These are phyloP conservation scores for Catostomus latipinnis DNA, from an alignment of 2,797 vertebrate genomes.

Conservation along the genomic window DNA sequence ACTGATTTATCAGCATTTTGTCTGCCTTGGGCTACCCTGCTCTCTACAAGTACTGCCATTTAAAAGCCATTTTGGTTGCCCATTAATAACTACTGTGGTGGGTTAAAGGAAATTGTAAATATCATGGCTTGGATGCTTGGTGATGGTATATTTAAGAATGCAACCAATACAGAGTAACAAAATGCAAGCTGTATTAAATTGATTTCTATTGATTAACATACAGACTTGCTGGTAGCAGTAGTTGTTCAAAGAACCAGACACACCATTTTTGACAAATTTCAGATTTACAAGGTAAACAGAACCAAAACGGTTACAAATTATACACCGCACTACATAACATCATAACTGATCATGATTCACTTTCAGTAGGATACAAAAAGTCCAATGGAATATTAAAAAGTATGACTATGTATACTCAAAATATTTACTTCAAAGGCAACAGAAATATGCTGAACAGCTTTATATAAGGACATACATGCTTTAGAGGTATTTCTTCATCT, in stretches of 20 bases:
- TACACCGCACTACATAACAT: conserved; percentile 82
- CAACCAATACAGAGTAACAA: conserved; percentile 52
- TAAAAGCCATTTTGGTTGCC: no score
- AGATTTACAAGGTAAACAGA: conserved; percentile 83
- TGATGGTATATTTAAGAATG: conserved; percentile 16
- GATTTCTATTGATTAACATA: conserved; percentile 88
- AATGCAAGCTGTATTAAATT: conserved; percentile 79
- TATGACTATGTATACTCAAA: conserved; percentile 72
- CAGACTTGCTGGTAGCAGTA: conserved; percentile 92
- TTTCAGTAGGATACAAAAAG: conserved; percentile 73
- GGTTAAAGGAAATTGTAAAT: not conserved
- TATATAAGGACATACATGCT: conserved; percentile 90
- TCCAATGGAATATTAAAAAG: conserved; percentile 90
- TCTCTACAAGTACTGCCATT: no score
- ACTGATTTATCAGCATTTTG: no score
- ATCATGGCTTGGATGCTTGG: not conserved
- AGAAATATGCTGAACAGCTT: conserved; percentile 73
- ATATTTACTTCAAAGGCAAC: conserved; percentile 74
- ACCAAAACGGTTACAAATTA: conserved; percentile 84
- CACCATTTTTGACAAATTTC: conserved; percentile 84
- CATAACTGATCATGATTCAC: conserved; percentile 82
- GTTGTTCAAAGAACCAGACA: conserved; percentile 86
- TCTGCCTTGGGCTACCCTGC: no score
- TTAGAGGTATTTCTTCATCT: conserved; percentile 69
- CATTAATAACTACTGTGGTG: no score